These are phyloP conservation scores for Oplegnathus fasciatus DNA, from an alignment of 2,113 vertebrate species.

Conservation along the genomic window DNA sequence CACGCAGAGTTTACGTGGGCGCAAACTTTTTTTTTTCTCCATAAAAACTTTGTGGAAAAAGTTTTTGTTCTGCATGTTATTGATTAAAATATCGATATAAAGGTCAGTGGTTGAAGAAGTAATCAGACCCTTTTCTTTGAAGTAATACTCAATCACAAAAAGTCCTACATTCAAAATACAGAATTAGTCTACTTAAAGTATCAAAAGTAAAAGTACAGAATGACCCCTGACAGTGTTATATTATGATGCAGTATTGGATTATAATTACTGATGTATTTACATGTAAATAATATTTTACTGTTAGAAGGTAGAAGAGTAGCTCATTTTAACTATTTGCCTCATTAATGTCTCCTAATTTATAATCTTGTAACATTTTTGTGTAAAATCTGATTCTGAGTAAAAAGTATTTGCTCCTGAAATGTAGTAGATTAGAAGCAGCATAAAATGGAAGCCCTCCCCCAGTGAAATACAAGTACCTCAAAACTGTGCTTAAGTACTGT, in stretches of 20 bases:
- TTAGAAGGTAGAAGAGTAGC: not conserved
- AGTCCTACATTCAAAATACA: no score
- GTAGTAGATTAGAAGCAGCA: not conserved
- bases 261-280: not conserved
- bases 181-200: not conserved
- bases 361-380: not conserved
- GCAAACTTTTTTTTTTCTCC: slow-evolving; percentile 47
- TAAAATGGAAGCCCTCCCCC: no score
- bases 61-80: not conserved
- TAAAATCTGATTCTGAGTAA: not conserved
- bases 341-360: not conserved
- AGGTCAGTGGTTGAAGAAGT: no score
- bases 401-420: not conserved
- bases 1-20: slow-evolving; percentile 59
- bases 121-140: not conserved
- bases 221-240: not conserved
- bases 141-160: no score
- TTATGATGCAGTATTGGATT: not conserved
- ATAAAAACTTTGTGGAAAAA: slow-evolving; percentile 11
- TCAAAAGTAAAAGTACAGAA: not conserved
- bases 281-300: not conserved
- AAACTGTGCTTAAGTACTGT: not conserved
- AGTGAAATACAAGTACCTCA: not conserved
- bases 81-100: not conserved
- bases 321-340: not conserved